These are phyloP conservation scores for Pristis pectinata DNA, from an alignment of 2,797 vertebrate species.

Conservation along the genomic window DNA sequence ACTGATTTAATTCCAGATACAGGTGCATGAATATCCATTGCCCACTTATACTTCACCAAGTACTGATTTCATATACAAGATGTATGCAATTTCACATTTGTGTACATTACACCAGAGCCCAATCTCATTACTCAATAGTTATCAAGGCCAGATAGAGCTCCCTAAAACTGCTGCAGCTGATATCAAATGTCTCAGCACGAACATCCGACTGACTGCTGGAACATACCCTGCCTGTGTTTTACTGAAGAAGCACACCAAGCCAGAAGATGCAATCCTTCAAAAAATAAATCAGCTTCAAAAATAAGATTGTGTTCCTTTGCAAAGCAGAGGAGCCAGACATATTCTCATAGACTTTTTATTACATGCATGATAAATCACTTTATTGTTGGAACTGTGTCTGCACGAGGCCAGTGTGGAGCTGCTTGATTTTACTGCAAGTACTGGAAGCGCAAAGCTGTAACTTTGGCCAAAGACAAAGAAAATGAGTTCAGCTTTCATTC, in stretches of 20 bases:
- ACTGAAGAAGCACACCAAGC: background rate
- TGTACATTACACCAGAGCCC: background rate
- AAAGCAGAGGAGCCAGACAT: background rate
- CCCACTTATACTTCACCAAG: background rate
- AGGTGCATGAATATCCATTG: background rate
- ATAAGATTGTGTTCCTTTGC: background rate
- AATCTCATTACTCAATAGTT: background rate
- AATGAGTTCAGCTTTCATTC: constrained; percentile 14
- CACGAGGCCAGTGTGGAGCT: background rate
- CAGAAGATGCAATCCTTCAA: background rate
- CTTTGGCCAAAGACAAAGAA: background rate
- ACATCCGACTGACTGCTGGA: background rate
- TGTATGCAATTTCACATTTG: background rate
- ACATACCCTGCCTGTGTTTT: background rate
- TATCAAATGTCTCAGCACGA: background rate
- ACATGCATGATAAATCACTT: constrained; percentile 13
- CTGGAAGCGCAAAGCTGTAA: background rate
- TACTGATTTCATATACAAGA: background rate
- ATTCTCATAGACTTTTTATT: background rate
- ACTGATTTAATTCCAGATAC: background rate
- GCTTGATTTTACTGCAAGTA: constrained; percentile 9
- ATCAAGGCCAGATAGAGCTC: background rate
- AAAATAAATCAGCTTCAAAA: background rate
- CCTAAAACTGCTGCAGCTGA: background rate
- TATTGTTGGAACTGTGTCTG: constrained; percentile 8